Conservation (phyloP, 2,797 vertebrate species). For the Chlorospingus semifuscus region DNA sequence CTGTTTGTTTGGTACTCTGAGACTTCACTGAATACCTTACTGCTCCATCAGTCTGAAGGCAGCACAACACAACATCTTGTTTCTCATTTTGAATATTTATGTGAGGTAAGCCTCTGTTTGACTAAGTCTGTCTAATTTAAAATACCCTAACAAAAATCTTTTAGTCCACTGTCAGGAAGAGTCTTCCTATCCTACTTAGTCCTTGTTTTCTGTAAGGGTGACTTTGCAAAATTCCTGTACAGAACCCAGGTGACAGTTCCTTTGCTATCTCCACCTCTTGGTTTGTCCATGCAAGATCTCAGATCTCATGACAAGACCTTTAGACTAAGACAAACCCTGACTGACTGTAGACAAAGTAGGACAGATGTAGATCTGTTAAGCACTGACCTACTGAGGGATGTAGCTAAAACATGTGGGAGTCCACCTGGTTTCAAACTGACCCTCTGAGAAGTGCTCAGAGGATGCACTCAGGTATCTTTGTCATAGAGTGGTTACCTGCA, state of each 20-base stretch:
- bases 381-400: background rate
- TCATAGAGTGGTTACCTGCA: background rate
- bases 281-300: background rate
- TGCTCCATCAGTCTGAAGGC: background rate
- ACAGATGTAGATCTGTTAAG: background rate
- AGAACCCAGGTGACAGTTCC: background rate
- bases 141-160: background rate
- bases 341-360: background rate
- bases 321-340: background rate
- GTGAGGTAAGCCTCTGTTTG: background rate
- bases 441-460: background rate
- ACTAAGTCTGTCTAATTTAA: background rate
- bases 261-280: background rate
- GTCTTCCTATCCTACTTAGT: background rate
- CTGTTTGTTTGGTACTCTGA: background rate
- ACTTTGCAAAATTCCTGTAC: background rate
- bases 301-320: background rate
- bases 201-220: background rate
- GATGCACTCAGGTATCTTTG: background rate
- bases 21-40: background rate
- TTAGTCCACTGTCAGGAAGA: background rate
- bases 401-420: background rate
- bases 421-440: background rate
- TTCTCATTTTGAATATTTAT: slow-evolving; percentile 26
- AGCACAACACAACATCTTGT: background rate